Evolutionary conservation across 2,113 vertebrate genomes (phyloP).

Genomic region (Dicerorhinus sumatrensis): DNA sequence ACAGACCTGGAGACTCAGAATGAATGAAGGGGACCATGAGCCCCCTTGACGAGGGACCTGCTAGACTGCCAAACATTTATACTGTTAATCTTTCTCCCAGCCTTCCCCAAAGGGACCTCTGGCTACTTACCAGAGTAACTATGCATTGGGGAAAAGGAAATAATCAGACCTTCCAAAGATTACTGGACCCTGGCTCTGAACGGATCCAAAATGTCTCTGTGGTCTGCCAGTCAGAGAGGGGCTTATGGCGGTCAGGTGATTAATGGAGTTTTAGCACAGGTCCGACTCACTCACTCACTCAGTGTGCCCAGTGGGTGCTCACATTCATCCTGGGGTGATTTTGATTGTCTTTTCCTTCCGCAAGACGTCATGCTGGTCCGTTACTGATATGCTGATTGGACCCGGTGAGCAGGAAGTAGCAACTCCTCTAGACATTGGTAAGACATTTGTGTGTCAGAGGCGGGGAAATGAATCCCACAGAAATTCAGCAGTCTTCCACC

Average conservation of each 20-base stretch:
- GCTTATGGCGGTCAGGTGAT: not conserved
- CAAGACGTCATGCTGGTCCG: not conserved
- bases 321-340: not conserved
- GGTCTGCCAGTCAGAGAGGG: not conserved
- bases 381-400: not conserved
- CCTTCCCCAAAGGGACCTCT: not conserved
- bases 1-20: not conserved
- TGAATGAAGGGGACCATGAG: not conserved
- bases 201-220: not conserved
- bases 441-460: not conserved
- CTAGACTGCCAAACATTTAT: not conserved
- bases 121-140: not conserved
- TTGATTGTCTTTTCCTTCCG: not conserved
- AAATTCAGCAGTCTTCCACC: not conserved
- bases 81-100: not conserved
- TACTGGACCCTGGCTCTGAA: not conserved
- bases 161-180: not conserved
- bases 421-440: not conserved
- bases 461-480: not conserved
- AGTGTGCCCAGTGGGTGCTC: not conserved
- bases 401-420: too few species aligned
- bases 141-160: not conserved
- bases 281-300: not conserved
- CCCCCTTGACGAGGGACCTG: not conserved
- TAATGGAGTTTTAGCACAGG: not conserved